These are phyloP conservation scores for Oxyteleia sp. DNA, from an alignment of 2,888 invertebrate genomes.

Conservation along the genomic window DNA sequence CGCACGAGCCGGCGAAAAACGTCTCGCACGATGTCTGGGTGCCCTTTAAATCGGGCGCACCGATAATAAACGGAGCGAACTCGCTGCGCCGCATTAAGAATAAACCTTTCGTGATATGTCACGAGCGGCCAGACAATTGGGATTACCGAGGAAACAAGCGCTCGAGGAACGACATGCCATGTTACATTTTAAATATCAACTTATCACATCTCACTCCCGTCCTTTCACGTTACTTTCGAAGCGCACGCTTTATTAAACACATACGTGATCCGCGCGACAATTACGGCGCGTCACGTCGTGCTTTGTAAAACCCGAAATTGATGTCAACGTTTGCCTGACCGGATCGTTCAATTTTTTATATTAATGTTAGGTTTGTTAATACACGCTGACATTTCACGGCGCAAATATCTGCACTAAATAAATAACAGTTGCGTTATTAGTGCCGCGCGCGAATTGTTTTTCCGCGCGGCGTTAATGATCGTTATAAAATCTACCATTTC, in stretches of 20 bases:
- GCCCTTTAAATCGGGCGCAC: conserved; percentile 81
- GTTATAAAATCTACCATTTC: conserved; percentile 7
- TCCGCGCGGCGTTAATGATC: background rate
- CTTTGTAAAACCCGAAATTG: conserved; percentile 9
- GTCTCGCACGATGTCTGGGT: conserved; percentile 59
- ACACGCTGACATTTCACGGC: conserved; percentile 15
- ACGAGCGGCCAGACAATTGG: conserved; percentile 79
- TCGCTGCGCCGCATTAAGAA: conserved; percentile 77
- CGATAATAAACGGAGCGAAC: conserved; percentile 78
- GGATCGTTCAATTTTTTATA: conserved; percentile 13
- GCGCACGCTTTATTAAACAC: conserved; percentile 27
- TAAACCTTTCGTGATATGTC: conserved; percentile 85
- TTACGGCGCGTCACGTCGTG: conserved; percentile 1
- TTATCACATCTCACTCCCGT: conserved; percentile 40
- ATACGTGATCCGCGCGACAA: conserved; percentile 5
- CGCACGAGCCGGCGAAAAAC: conserved; percentile 41
- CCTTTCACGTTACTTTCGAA: conserved; percentile 26
- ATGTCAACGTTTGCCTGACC: background rate
- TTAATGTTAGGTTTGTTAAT: conserved; percentile 11
- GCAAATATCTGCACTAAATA: conserved; percentile 5
- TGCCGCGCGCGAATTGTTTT: conserved; percentile 13
- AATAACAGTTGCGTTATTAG: conserved; percentile 24
- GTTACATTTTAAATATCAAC: conserved; percentile 64
- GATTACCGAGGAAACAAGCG: conserved; percentile 71
- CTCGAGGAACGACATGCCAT: conserved; percentile 56